phyloP scores from a whole-genome alignment of 2,888 invertebrate species.

The Cabera pusaria region DNA sequence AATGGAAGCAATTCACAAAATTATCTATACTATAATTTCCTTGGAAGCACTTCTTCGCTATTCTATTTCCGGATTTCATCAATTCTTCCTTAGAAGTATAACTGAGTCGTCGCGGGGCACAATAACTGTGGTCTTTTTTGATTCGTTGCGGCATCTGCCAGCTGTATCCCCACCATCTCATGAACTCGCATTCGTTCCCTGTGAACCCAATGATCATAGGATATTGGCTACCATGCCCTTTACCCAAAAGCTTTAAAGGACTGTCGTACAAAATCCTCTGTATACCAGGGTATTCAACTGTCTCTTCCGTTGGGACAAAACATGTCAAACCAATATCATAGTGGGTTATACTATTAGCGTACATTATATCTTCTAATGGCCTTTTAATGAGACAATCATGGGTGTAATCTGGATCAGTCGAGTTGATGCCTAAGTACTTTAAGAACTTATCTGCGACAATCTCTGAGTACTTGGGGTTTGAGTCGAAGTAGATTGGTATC shows the following conservation, averaged over 20 bases:
- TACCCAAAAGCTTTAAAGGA: conserved; percentile 32
- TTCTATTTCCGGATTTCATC: background rate
- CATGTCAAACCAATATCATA: conserved; percentile 6
- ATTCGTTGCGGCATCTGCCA: conserved; percentile 21
- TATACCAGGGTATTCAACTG: conserved; percentile 17
- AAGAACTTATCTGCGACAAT: conserved; percentile 31
- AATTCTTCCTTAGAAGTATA: background rate
- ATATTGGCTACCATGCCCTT: conserved; percentile 31
- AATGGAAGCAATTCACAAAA: conserved; percentile 21
- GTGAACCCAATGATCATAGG: conserved; percentile 30
- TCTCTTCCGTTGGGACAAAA: conserved; percentile 36
- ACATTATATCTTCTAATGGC: conserved; percentile 40
- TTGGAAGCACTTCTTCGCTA: conserved; percentile 5
- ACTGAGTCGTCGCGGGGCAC: too few species aligned
- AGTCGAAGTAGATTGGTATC: conserved; percentile 49
- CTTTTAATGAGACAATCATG: conserved; percentile 24
- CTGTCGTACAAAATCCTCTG: conserved; percentile 33
- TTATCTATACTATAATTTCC: conserved; percentile 33
- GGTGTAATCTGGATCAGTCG: conserved; percentile 29
- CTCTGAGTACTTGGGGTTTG: conserved; percentile 44
- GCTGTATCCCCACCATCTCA: conserved; percentile 20
- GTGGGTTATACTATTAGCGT: conserved; percentile 29
- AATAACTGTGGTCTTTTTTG: conserved; percentile 14
- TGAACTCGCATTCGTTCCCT: conserved; percentile 21
- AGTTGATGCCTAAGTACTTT: conserved; percentile 54